A percentile compares a stretch with the other conserved stretches of the same genome.
Evolutionary conservation across 2,888 invertebrate genomes (phyloP).

Genomic region (Lasioglossum malachurum): DNA sequence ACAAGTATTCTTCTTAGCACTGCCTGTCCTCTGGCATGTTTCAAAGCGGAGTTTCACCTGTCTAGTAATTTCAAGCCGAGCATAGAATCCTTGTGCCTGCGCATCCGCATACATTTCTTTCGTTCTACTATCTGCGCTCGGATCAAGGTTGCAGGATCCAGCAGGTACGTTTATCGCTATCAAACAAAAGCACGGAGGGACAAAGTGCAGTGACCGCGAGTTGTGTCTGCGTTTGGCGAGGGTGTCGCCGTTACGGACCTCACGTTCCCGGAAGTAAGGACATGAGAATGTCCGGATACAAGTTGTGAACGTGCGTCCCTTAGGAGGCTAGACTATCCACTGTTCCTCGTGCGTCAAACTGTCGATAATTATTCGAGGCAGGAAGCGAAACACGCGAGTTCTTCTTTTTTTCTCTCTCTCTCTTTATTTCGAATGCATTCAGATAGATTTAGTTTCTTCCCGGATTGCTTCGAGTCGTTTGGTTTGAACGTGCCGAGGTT

Average conservation of each 20-base stretch:
- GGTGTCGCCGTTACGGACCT: slow-evolving; percentile 75
- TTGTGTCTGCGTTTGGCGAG: slow-evolving; percentile 66
- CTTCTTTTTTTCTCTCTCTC: neutral
- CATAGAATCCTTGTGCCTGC: neutral
- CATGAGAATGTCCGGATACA: slow-evolving; percentile 82
- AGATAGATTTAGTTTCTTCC: slow-evolving; percentile 8
- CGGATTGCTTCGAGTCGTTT: neutral
- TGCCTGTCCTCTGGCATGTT: neutral
- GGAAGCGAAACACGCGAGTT: slow-evolving; percentile 36
- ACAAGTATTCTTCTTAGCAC: neutral
- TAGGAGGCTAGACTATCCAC: slow-evolving; percentile 70
- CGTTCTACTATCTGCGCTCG: neutral
- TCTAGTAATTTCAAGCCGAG: neutral
- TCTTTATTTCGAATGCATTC: neutral
- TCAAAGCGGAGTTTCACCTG: neutral
- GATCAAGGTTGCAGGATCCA: neutral
- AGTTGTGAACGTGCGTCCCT: slow-evolving; percentile 79
- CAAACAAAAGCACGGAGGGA: slow-evolving; percentile 44
- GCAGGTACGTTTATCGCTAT: slow-evolving; percentile 37
- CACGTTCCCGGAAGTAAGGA: slow-evolving; percentile 84
- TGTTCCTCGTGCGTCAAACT: slow-evolving; percentile 57
- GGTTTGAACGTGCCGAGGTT: slow-evolving; percentile 12
- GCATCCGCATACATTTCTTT: neutral
- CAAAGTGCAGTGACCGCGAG: slow-evolving; percentile 69
- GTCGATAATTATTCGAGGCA: slow-evolving; percentile 54